Evolutionary conservation across 2,113 vertebrate genomes (phyloP), one percentile per base, ranked within the genome.

Genomic region (Bucco capensis): DNA sequence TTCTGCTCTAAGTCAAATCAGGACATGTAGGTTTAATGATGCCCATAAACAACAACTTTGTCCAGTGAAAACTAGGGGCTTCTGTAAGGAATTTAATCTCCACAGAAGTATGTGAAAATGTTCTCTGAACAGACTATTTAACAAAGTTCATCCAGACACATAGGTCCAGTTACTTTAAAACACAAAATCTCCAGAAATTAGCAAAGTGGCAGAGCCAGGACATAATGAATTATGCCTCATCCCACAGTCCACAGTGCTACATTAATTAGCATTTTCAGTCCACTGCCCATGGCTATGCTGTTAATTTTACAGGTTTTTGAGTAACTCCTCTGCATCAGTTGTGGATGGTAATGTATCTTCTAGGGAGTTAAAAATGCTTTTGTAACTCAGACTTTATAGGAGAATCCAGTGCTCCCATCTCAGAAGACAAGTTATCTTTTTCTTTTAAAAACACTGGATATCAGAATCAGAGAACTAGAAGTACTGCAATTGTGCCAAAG

Each of bases 261-360:
- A 85, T 93, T 96, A 91, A 88, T 95, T 96, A 93, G 38, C 72
- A 84, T 96, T 95, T 92, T 93, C 86, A 91, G 82, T 92, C 74
- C 33, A 91, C 50, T 85, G 61, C 77, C 65, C 90, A 72, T 69
- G 62, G 75, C 84, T 73, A 76, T 80, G 56, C 28, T 93, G 86
- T 94, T 93, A 82, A 86, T 94, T 95, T 95, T 88, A 93, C 65
- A 89, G 83, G 88, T 78, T 89, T 88, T 50, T 71, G 56, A 94
- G 50, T 96, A 96, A 94, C 93, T 95, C 91, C 95, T 57, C 84
- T 89, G 40, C 74, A 75, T 93, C 82, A 91, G 25, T 69, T 85
- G 31, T 82, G 85, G 40, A 35, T 66, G 50, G 79, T 64, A 86
- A 66, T 44, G 50, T 90, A 83, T 93, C 67, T 79, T 86, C 64